phyloP scores from a whole-genome alignment of 37 sponge, comb jelly and placozoan species.

The Hexactinellida sp. region DNA sequence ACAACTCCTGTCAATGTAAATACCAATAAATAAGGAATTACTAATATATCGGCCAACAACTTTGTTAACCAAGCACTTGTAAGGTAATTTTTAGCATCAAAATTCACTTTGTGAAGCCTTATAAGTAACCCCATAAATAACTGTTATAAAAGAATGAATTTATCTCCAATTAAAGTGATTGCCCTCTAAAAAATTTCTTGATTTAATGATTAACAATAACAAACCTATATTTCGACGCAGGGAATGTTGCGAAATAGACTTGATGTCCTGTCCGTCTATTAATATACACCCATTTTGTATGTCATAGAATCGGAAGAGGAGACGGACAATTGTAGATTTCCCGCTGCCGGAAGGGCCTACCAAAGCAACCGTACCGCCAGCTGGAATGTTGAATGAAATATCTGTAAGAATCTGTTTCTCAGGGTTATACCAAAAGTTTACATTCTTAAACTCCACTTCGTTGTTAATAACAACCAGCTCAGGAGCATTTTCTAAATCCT shows the following conservation, averaged over 20 bases:
- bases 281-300: constrained; percentile 49
- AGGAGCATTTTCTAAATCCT: background rate
- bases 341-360: constrained; percentile 97
- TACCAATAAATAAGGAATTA: no score
- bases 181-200: no score
- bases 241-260: constrained; percentile 43
- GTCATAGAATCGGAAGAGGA: constrained; percentile 93
- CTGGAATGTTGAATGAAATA: constrained; percentile 61
- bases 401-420: constrained; percentile 65
- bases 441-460: constrained; percentile 63
- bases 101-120: no score
- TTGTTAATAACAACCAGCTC: constrained; percentile 37
- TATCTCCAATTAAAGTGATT: no score
- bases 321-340: constrained; percentile 89
- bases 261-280: constrained; percentile 83
- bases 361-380: constrained; percentile 80
- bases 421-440: constrained; percentile 67
- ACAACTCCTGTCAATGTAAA: constrained; percentile 41
- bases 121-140: no score
- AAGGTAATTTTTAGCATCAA: no score
- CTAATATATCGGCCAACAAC: no score
- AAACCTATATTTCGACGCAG: constrained; percentile 54
- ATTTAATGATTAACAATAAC: background rate
- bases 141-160: no score
- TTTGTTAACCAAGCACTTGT: no score